These are phyloP conservation scores for Schizotus pectinicornis DNA, from an alignment of 2,888 invertebrate genomes.

Conservation along the genomic window DNA sequence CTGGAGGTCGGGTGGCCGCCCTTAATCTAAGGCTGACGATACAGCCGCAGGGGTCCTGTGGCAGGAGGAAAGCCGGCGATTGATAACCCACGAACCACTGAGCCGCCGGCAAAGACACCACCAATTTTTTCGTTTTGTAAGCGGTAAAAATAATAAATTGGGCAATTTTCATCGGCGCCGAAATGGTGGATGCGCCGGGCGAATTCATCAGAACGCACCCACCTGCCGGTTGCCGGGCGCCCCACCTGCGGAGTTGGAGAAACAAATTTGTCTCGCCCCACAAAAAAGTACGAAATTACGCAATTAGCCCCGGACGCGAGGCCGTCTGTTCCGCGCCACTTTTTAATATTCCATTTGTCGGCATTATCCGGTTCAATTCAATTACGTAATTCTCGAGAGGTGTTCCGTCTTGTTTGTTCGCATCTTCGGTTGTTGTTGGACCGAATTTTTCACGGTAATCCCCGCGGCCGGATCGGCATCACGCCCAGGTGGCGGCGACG, in stretches of 20 bases:
- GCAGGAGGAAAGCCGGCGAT: too few species aligned
- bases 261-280: neutral
- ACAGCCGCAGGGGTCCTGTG: too few species aligned
- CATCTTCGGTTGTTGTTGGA: constrained; percentile 1
- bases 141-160: too few species aligned
- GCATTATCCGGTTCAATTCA: constrained; percentile 9
- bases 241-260: too few species aligned
- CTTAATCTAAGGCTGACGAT: too few species aligned
- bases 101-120: too few species aligned
- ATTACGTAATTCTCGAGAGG: constrained; percentile 8
- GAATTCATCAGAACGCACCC: neutral
- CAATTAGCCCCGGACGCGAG: neutral
- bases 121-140: too few species aligned
- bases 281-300: too few species aligned
- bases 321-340: neutral
- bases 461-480: neutral
- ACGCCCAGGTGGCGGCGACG: neutral
- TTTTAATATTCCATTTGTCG: constrained; percentile 8
- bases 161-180: neutral
- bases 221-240: too few species aligned
- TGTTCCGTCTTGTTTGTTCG: constrained; percentile 1
- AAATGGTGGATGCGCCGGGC: constrained; percentile 12
- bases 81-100: too few species aligned
- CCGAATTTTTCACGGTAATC: neutral
- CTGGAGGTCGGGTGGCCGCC: too few species aligned